Evolutionary conservation across 2,888 invertebrate species (phyloP), one percentile per base, ranked within the genome.

Genomic region (Pharmacophagus antenor): DNA sequence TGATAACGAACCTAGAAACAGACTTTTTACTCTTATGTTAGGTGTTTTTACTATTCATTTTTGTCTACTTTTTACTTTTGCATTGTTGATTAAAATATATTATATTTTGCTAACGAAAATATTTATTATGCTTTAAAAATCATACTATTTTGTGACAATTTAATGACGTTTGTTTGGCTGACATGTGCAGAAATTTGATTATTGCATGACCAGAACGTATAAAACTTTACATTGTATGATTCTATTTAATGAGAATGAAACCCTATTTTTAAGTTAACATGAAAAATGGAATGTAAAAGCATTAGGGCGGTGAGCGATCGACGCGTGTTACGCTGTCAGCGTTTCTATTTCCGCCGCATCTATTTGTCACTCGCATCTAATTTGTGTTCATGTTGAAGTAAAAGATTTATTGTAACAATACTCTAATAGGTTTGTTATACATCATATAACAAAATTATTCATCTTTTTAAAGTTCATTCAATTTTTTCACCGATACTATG

Each of bases 361-460:
- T 82, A 87, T 88, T 88, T 88, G 88, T 88, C 88, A 88, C 80
- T 76, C 72, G 71, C 77, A 86, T 85, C 88, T 83, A 82, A 88
- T 89, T 89, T 87, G 85, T 88, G 84, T 80, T 80, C 79, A 78
- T 76, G 80, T 79, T 78, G 79, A 81, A 82, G 76, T 74, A 71
- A 7, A 80, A 83, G 85, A 86, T 85, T 86, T 82, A 88, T 85
- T 76, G 74, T 79, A 70, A 68, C 67, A 70, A 65, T 63, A 65
- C 61, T 63, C 59, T 63, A 67, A 63, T 65, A 50, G 46, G 21
- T 50, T 49, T 54, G 44, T 58, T 46, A 54, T 57, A 27, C 49
- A 51, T 61, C 62, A 57, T 17, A 50, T 62, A 49, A 48, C 50
- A 56, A 53, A 58, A 63, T 54, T 42, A 31, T 31, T 31, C 10